Conservation (phyloP, 64 coral and sea anemone species). For the Dendrophyllia cribrosa region DNA sequence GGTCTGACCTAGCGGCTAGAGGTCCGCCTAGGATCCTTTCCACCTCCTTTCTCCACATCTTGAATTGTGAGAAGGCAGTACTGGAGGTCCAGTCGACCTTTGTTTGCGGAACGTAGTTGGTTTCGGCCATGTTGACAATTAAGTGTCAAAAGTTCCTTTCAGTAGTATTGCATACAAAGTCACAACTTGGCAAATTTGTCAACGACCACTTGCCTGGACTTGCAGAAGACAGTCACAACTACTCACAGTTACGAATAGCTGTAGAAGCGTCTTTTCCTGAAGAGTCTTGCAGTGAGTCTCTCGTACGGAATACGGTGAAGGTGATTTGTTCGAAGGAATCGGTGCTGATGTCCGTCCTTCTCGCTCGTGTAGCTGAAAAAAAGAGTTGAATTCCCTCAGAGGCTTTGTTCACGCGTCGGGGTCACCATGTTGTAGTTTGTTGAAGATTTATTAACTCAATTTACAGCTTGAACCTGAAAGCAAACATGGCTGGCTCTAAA, state of each 20-base stretch:
- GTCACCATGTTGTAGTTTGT: too few species aligned
- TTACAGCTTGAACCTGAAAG: too few species aligned
- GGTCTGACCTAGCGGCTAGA: slow-evolving; percentile 44
- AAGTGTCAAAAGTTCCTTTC: background rate
- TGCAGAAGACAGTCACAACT: too few species aligned
- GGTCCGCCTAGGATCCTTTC: slow-evolving; percentile 53
- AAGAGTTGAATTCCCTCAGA: too few species aligned
- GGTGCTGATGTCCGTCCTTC: too few species aligned
- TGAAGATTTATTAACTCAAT: too few species aligned
- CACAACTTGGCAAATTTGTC: slow-evolving; percentile 61
- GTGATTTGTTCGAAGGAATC: too few species aligned
- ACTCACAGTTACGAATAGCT: too few species aligned
- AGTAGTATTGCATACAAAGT: background rate
- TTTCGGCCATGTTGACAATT: background rate
- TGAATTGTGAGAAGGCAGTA: slow-evolving; percentile 68
- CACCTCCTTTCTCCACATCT: slow-evolving; percentile 67
- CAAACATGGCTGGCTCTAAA: too few species aligned
- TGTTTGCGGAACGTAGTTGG: slow-evolving; percentile 42
- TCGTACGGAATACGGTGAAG: too few species aligned
- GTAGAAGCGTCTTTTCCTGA: background rate
- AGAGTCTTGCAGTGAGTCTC: background rate
- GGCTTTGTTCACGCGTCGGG: too few species aligned
- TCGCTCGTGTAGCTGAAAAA: too few species aligned
- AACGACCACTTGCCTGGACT: slow-evolving; percentile 40
- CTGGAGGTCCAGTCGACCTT: slow-evolving; percentile 74